These are phyloP conservation scores for Griposia aprilina DNA, from an alignment of 2,888 invertebrate genomes.

Conservation along the genomic window DNA sequence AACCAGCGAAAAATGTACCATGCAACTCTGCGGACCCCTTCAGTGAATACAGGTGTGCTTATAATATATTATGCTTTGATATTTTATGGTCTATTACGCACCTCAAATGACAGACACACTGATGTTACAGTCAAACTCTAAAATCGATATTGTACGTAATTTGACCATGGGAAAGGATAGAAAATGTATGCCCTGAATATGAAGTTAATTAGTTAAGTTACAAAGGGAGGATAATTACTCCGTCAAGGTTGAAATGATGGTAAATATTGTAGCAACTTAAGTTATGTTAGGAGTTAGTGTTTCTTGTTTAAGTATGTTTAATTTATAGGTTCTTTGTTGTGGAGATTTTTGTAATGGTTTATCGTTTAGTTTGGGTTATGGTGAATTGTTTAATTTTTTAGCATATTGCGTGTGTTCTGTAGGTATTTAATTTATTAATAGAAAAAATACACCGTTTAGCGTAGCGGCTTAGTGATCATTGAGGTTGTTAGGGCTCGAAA, in stretches of 20 bases:
- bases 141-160: conserved; percentile 53
- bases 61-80: neutral
- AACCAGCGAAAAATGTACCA: neutral
- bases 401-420: neutral
- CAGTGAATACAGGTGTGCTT: neutral
- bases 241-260: conserved; percentile 38
- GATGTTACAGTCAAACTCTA: conserved; percentile 29
- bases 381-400: neutral
- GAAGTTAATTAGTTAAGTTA: conserved; percentile 57
- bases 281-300: conserved; percentile 23
- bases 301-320: conserved; percentile 36
- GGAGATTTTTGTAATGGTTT: conserved; percentile 7
- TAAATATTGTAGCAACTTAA: conserved; percentile 40
- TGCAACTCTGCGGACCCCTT: neutral
- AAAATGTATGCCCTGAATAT: conserved; percentile 45
- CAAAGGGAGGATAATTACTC: conserved; percentile 47
- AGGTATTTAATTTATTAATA: neutral
- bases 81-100: neutral
- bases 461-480: neutral
- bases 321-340: conserved; percentile 19
- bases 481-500: neutral
- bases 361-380: neutral
- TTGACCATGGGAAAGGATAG: conserved; percentile 23
- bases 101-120: too few species aligned
- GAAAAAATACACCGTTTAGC: neutral